A percentile compares a stretch with the other conserved stretches of the same genome.
Evolutionary conservation across 2,888 invertebrate genomes (phyloP).

Genomic region (Dryocosmus kuriphilus): DNA sequence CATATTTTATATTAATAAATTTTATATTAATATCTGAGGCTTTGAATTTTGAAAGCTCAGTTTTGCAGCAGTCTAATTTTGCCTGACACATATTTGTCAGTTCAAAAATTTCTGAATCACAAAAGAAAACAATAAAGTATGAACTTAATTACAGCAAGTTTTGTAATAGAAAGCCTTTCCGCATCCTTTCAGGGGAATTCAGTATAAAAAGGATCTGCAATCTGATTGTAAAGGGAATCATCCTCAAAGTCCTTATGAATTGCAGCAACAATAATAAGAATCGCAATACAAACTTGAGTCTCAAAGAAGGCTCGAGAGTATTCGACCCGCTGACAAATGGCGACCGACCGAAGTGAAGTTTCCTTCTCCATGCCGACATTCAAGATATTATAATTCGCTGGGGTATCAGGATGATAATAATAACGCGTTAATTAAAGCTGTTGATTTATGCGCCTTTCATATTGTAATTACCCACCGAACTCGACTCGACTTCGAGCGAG

Average conservation of each 20-base stretch:
- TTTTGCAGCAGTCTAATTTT: no score
- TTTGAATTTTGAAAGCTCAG: no score
- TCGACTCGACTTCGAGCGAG: constrained; percentile 68
- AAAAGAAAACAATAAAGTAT: no score
- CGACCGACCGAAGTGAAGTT: not conserved
- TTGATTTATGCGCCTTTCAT: constrained; percentile 77
- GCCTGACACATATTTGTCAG: no score
- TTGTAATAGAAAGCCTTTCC: no score
- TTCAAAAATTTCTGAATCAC: no score
- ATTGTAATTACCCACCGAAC: constrained; percentile 77
- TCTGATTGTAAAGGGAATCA: not conserved
- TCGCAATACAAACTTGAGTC: not conserved
- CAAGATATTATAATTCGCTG: constrained; percentile 55
- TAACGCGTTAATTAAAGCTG: constrained; percentile 76
- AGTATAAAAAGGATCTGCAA: no score
- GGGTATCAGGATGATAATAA: constrained; percentile 70
- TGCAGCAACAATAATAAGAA: not conserved
- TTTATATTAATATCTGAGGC: no score
- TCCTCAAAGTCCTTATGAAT: constrained; percentile 2
- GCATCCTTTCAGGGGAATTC: no score
- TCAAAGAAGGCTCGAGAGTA: constrained; percentile 16
- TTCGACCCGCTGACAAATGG: constrained; percentile 32
- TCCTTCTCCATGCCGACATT: constrained; percentile 44
- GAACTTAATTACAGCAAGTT: no score
- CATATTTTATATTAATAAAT: no score